A percentile compares a stretch with the other conserved stretches of the same genome.
These are phyloP conservation scores for Orientallactaga bullata DNA, from an alignment of 2,113 vertebrate genomes.

Conservation along the genomic window DNA sequence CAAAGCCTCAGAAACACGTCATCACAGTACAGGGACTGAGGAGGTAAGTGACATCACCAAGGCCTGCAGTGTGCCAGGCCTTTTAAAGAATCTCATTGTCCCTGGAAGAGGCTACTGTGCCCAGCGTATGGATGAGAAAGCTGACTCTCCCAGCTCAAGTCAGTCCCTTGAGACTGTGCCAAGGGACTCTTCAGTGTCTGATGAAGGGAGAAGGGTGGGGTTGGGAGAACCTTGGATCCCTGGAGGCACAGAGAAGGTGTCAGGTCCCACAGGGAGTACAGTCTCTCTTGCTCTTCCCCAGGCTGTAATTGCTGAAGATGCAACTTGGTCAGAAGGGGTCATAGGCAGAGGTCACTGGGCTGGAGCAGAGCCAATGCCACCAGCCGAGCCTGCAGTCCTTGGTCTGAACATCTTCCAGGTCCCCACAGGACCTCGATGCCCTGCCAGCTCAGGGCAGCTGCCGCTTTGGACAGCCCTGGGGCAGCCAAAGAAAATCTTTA, in stretches of 20 bases:
- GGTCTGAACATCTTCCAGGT: slow-evolving; percentile 27
- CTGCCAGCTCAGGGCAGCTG: slow-evolving; percentile 46
- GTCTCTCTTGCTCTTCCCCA: neutral
- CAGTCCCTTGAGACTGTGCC: rapidly evolving
- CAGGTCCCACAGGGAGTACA: rapidly evolving
- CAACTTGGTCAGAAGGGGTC: neutral
- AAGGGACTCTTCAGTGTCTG: neutral
- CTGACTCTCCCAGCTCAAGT: neutral
- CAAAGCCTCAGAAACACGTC: neutral
- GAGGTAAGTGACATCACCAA: rapidly evolving
- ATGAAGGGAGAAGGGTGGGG: neutral
- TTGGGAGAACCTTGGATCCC: neutral
- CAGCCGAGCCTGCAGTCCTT: neutral
- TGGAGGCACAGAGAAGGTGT: neutral
- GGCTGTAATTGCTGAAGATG: neutral
- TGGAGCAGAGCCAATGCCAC: neutral
- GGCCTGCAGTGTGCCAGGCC: rapidly evolving
- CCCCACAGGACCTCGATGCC: neutral
- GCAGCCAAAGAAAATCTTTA: neutral
- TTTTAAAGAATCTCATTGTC: neutral
- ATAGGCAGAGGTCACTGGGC: neutral
- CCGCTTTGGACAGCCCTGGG: neutral
- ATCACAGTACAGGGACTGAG: neutral
- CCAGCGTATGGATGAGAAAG: neutral
- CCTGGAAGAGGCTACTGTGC: rapidly evolving